A percentile compares a stretch with the other conserved stretches of the same genome.
Evolutionary conservation across 2,797 vertebrate species (phyloP).

Genomic region (Clarias pachynema): DNA sequence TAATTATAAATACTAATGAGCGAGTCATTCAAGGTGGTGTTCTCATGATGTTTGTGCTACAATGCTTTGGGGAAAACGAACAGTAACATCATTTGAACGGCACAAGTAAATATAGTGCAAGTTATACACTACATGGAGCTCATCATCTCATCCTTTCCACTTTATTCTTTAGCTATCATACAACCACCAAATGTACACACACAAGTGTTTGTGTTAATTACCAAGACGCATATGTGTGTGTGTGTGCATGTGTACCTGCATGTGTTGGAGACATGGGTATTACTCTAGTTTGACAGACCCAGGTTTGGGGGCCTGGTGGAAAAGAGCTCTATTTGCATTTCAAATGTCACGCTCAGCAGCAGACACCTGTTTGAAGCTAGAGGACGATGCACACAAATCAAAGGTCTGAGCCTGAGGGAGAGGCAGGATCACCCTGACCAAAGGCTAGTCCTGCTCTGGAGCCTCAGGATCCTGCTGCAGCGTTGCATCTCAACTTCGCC

Average conservation of each 20-base stretch:
- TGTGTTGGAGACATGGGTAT: constrained; percentile 41
- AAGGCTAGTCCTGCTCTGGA: constrained; percentile 40
- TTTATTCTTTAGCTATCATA: constrained; percentile 8
- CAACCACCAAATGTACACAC: neutral
- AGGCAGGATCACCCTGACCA: constrained; percentile 50
- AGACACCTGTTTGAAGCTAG: constrained; percentile 64
- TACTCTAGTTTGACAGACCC: constrained; percentile 59
- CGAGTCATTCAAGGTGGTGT: neutral
- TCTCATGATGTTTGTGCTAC: neutral
- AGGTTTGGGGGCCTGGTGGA: constrained; percentile 55
- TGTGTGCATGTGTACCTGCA: constrained; percentile 10
- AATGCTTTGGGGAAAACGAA: neutral
- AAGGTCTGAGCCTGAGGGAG: constrained; percentile 65
- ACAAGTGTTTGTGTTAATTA: neutral
- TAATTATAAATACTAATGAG: neutral
- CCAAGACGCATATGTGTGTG: neutral
- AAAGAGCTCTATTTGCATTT: constrained; percentile 69
- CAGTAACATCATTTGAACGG: neutral
- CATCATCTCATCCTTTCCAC: neutral
- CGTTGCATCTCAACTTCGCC: constrained; percentile 10
- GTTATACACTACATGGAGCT: constrained; percentile 2
- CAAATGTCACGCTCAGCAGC: constrained; percentile 62
- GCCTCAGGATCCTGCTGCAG: constrained; percentile 27
- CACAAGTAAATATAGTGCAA: neutral
- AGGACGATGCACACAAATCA: constrained; percentile 61